Conservation (phyloP, 2,797 vertebrate genomes). For the Loriculus beryllinus region DNA sequence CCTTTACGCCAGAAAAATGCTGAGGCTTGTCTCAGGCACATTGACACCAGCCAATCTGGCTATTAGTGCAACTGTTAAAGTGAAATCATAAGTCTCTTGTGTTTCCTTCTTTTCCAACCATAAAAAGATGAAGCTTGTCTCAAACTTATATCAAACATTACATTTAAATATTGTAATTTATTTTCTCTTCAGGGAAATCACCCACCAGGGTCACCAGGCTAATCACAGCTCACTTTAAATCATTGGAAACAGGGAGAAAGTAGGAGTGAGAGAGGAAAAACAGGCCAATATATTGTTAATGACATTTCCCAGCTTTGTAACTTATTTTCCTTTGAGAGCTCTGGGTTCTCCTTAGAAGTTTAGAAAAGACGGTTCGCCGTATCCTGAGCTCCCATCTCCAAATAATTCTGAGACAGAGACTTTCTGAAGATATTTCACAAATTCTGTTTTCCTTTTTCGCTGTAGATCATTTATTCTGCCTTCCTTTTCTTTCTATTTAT, state of each 20-base stretch:
- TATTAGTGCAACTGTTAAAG: background rate
- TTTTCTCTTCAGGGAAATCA: slow-evolving; percentile 18
- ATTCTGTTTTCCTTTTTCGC: background rate
- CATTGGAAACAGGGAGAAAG: background rate
- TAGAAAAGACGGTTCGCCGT: background rate
- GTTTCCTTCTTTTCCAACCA: slow-evolving; percentile 4
- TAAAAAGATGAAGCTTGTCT: slow-evolving; percentile 13
- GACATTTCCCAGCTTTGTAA: background rate
- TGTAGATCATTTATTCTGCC: background rate
- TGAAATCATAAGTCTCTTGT: slow-evolving; percentile 3
- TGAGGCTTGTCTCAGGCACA: background rate
- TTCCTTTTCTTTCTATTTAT: slow-evolving; percentile 10
- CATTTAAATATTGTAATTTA: background rate
- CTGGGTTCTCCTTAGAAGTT: background rate
- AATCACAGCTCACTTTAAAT: slow-evolving; percentile 30
- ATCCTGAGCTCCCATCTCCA: background rate
- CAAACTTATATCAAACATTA: background rate
- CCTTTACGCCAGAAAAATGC: background rate
- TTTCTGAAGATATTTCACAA: background rate
- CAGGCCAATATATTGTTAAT: background rate
- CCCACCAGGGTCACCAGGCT: background rate
- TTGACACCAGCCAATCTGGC: background rate
- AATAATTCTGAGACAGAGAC: background rate
- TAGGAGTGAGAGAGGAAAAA: background rate
- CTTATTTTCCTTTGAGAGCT: background rate